These are phyloP conservation scores for Lucifuga dentata DNA, from an alignment of 2,113 vertebrate genomes.

Conservation along the genomic window DNA sequence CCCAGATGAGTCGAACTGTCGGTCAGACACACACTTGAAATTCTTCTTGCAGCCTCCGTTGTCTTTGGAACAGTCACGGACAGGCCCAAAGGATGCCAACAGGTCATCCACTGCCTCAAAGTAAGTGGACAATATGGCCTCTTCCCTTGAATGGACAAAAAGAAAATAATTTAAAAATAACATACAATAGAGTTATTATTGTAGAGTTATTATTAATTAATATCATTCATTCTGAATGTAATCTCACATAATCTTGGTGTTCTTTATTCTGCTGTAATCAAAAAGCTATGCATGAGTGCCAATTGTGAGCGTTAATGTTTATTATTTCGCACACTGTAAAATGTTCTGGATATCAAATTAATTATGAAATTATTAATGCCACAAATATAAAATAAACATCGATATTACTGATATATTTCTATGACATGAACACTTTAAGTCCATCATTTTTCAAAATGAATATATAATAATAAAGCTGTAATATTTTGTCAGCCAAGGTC, in stretches of 20 bases:
- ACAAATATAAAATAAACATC: background rate
- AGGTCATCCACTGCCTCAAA: constrained; percentile 97
- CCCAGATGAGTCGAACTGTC: constrained; percentile 92
- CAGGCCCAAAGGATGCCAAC: constrained; percentile 95
- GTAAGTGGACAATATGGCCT: constrained; percentile 97
- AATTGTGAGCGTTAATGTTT: no score
- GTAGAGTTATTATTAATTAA: no score
- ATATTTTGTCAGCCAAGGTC: background rate
- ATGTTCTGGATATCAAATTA: no score
- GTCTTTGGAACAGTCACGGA: constrained; percentile 94
- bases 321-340: no score
- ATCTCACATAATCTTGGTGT: constrained; percentile 10
- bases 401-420: no score
- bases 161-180: background rate
- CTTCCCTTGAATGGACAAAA: constrained; percentile 87
- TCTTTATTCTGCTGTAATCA: constrained; percentile 33
- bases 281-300: constrained; percentile 10
- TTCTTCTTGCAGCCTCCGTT: constrained; percentile 98
- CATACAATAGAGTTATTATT: background rate
- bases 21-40: constrained; percentile 96
- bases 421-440: no score
- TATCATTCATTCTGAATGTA: no score
- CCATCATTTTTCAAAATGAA: no score
- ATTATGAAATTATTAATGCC: background rate
- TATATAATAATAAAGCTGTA: background rate